Evolutionary conservation across 2,888 invertebrate genomes (phyloP).

Genomic region (Pemphredon lugubris): DNA sequence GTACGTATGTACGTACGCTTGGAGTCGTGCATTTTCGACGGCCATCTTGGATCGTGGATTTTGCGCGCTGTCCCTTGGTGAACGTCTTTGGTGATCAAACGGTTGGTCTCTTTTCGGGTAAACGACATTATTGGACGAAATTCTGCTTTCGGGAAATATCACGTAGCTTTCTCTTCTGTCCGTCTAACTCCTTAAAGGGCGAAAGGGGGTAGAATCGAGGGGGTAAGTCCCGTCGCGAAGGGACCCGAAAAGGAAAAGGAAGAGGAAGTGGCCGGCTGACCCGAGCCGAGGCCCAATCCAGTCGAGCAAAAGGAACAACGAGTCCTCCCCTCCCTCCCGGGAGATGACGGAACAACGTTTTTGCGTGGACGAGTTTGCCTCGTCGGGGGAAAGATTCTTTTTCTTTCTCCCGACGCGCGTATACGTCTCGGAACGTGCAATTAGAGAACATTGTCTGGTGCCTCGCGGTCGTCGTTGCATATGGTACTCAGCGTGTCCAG

Average conservation of each 20-base stretch:
- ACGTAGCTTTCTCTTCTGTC: too few relatives aligned
- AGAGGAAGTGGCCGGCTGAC: conserved; percentile 43
- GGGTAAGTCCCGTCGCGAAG: conserved; percentile 21
- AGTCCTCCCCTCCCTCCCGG: conserved; percentile 22
- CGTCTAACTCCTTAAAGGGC: too few relatives aligned
- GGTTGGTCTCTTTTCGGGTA: too few relatives aligned
- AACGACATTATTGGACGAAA: too few relatives aligned
- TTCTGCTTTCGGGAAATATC: too few relatives aligned
- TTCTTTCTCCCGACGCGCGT: background rate
- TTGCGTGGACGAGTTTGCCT: conserved; percentile 11
- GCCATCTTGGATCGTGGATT: too few relatives aligned
- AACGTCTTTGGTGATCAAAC: too few relatives aligned
- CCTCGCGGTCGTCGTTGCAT: conserved; percentile 38
- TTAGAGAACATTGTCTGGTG: conserved; percentile 50
- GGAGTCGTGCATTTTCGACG: too few relatives aligned
- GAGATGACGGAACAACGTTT: conserved; percentile 36
- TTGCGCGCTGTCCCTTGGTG: too few relatives aligned
- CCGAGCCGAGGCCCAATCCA: too few relatives aligned
- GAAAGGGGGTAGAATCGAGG: too few relatives aligned
- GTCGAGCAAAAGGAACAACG: conserved; percentile 30
- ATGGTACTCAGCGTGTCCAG: conserved; percentile 39
- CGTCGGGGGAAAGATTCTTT: conserved; percentile 25
- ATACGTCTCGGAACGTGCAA: conserved; percentile 31
- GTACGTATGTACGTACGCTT: too few relatives aligned
- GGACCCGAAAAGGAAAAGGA: conserved; percentile 54